Conservation (phyloP, 1,140 invertebrate genomes). For the Drosophila neocordata region DNA sequence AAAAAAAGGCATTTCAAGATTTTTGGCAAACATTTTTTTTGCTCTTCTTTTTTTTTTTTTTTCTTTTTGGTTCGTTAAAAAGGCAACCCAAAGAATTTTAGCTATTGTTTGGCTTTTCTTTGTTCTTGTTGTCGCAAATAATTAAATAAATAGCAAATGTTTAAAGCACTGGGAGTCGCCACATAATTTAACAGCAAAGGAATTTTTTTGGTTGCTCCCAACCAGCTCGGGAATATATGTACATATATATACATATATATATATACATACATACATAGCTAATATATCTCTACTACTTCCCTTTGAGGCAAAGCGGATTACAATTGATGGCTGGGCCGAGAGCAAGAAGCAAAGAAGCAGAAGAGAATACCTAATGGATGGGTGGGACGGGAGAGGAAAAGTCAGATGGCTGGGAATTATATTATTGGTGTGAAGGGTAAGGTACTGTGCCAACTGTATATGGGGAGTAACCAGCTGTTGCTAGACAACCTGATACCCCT, state of each 20-base stretch:
- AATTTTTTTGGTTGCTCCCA: conserved; percentile 4
- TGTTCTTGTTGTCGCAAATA: conserved; percentile 11
- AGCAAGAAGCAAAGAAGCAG: neutral
- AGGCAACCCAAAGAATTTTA: conserved; percentile 18
- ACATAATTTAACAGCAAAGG: conserved; percentile 6
- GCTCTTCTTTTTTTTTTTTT: neutral
- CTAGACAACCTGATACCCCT: conserved; percentile 32
- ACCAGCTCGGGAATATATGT: neutral
- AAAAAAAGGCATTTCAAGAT: conserved; percentile 21
- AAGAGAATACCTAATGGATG: neutral
- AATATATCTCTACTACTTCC: conserved; percentile 1
- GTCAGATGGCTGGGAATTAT: neutral
- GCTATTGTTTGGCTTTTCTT: neutral
- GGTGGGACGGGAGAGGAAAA: neutral
- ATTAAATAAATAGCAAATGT: conserved; percentile 17
- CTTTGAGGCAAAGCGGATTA: conserved; percentile 39
- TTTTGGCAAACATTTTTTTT: conserved; percentile 7
- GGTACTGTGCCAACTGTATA: too few relatives aligned
- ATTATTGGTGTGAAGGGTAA: neutral
- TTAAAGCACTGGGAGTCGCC: neutral
- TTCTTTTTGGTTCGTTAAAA: neutral
- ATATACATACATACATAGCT: neutral
- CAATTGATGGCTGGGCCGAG: conserved; percentile 2
- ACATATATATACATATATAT: neutral
- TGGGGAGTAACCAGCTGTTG: conserved; percentile 24